Evolutionary conservation across 2,797 vertebrate species (phyloP), one percentile per base, ranked within the genome.

Genomic region (Parambassis ranga): DNA sequence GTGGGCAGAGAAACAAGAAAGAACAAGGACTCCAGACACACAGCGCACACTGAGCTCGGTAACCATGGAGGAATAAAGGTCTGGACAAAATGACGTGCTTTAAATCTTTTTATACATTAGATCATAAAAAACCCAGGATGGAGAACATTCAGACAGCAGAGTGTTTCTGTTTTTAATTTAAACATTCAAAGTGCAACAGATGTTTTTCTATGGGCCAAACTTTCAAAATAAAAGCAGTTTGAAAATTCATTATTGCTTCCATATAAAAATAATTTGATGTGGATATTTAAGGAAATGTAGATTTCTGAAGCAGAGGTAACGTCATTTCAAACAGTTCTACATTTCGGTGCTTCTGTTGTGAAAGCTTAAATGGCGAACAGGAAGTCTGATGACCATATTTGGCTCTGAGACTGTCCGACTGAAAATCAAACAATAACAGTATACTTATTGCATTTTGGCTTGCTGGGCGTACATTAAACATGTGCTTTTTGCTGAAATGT

Each of bases 11-110:
- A 51, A 14, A 50, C 2, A 6, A 10, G 38, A 32, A 16, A 26
- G 43, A 43, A 48, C 26, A 67, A 35, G 49, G 42, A 55, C 14
- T 18, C 22, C 26, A 73, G 18, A 67, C 59, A 60, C 46, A 58
- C 33, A 41, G 46, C 42, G 49, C 20, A 58, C 28, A 32, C 20
- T 27, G 7, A 39, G 38, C 15, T 32, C 37, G 53, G 26, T 27
- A 15, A 51, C 42, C 22, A 27, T 35, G 31, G 30, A 43, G 36
- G 35, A 56, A 59, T 44, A 78, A 47, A 37, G 9, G 14, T 26
- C 14, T 31, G 30, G 27, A n/a, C n/a, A n/a, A n/a, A n/a, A n/a
- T n/a, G n/a, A n/a, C n/a, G n/a, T n/a, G 38, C 65, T 61, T 60
- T 37, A 9, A 42, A 24, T 28, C 59, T 11, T 31, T n/a, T 32